These are phyloP conservation scores for Ochotona curzoniae DNA, from an alignment of 2,113 vertebrate species.

Conservation along the genomic window DNA sequence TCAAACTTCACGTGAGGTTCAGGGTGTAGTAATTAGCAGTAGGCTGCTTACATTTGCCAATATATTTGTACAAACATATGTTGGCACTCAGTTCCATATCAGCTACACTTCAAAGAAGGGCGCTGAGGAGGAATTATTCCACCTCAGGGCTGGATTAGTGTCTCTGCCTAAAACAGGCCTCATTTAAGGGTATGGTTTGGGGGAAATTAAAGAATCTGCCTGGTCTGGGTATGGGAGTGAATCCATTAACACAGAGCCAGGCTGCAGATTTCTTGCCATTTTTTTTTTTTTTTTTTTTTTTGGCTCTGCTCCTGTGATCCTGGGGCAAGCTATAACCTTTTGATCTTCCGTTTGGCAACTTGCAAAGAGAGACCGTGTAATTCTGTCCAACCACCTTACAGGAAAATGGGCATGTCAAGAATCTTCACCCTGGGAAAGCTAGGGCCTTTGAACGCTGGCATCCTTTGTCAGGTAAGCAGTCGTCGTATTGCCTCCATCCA, in stretches of 20 bases:
- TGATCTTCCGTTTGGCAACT: conserved; percentile 36
- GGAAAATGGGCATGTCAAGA: background rate
- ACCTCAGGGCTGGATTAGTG: conserved; percentile 81
- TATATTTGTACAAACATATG: conserved; percentile 83
- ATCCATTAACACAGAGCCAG: conserved; percentile 64
- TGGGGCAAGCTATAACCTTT: conserved; percentile 29
- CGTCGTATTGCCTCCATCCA: background rate
- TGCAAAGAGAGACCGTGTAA: background rate
- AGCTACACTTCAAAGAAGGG: conserved; percentile 79
- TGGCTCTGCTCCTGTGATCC: background rate
- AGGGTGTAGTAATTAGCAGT: conserved; percentile 80
- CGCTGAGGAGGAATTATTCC: conserved; percentile 66
- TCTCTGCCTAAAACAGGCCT: conserved; percentile 73
- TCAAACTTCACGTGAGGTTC: conserved; percentile 68
- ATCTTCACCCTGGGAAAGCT: background rate
- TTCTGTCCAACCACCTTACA: conserved; percentile 11
- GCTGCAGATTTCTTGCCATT: conserved; percentile 52
- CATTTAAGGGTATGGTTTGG: conserved; percentile 64
- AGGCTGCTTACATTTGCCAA: conserved; percentile 71
- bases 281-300: conserved; percentile 29
- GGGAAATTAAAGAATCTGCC: conserved; percentile 67
- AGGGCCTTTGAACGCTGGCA: background rate
- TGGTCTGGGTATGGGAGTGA: conserved; percentile 51
- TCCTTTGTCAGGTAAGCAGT: background rate
- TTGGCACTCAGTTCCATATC: conserved; percentile 72